Evolutionary conservation across 2,888 invertebrate species (phyloP), one percentile per base, ranked within the genome.

Genomic region (Girardia tigrina): DNA sequence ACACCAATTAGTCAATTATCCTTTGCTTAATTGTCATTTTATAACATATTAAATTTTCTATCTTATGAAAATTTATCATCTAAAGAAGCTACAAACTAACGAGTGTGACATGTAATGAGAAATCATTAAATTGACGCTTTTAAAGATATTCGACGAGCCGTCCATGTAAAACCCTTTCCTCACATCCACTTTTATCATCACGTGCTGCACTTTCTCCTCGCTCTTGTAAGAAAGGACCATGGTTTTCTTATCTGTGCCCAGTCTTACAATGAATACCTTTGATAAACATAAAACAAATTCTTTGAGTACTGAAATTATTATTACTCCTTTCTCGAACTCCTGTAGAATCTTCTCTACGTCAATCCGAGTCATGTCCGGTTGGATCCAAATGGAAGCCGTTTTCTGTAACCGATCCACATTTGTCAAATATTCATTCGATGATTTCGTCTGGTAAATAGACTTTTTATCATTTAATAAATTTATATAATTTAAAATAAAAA

Each of bases 111-210:
- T 56, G n/a, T 56, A 56, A 56, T 56, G 56, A 56, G 56, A 4
- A 16, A 56, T 56, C 56, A 56, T 56, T 56, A 20, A n/a, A 56
- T 56, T 56, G 23, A 56, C 56, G n/a, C n/a, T 56, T 56, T 56
- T 56, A 56, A 56, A 56, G n/a, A 56, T 56, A 56, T 56, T 56
- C 4, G 4, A 16, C 4, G 56, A 56, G 23, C 56, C 56, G 23
- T 56, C 56, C 56, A 56, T 56, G n/a, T 12, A 56, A 56, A 56
- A 56, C 23, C 56, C 56, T 56, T n/a, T 56, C 23, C 56, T 56
- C 4, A 56, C 6, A 56, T 56, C 56, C n/a, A 56, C 56, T 16
- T 56, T 56, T 12, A 56, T 56, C 23, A 6, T 4, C 4, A 56
- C 56, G n/a, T 56, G 56, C 56, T 56, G 56, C 4, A 56, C n/a